phyloP scores from a whole-genome alignment of 2,888 invertebrate genomes.

The Andrena dorsata region DNA sequence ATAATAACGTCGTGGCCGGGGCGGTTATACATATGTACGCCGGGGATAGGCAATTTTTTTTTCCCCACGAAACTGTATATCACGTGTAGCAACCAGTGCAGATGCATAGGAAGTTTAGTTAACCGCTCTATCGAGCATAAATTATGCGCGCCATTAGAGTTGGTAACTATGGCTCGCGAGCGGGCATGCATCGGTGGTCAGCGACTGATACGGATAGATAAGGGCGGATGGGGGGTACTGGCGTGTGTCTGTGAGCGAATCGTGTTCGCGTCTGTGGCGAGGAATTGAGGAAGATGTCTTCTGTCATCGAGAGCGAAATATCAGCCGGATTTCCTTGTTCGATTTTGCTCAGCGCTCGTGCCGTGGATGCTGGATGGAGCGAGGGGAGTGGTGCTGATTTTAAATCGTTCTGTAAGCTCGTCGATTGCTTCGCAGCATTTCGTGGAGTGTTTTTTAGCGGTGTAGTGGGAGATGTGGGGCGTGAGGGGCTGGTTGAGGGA shows the following conservation, averaged over 20 bases:
- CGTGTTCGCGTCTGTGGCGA: not conserved
- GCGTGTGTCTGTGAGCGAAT: not conserved
- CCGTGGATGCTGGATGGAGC: not conserved
- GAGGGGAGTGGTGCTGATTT: not conserved
- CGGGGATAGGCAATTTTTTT: constrained; percentile 37
- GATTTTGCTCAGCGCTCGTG: not conserved
- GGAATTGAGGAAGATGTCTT: constrained; percentile 26
- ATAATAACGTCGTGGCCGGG: constrained; percentile 78
- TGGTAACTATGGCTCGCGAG: constrained; percentile 76
- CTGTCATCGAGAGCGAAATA: constrained; percentile 15
- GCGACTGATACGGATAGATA: constrained; percentile 71
- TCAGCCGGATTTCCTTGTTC: constrained; percentile 58
- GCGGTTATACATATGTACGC: constrained; percentile 64
- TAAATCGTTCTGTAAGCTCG: constrained; percentile 2
- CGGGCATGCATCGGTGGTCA: constrained; percentile 75
- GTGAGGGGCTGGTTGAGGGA: not conserved
- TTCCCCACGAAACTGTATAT: constrained; percentile 46
- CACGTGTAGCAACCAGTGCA: constrained; percentile 56
- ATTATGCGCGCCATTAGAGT: constrained; percentile 81
- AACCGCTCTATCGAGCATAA: constrained; percentile 77
- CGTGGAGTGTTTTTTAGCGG: not conserved
- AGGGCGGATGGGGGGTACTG: constrained; percentile 53
- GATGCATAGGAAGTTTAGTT: constrained; percentile 66
- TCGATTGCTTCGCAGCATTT: not conserved
- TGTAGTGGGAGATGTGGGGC: too few relatives aligned